Conservation (phyloP, 2,888 invertebrate genomes). For the Prosopocoilus inquinatus region DNA sequence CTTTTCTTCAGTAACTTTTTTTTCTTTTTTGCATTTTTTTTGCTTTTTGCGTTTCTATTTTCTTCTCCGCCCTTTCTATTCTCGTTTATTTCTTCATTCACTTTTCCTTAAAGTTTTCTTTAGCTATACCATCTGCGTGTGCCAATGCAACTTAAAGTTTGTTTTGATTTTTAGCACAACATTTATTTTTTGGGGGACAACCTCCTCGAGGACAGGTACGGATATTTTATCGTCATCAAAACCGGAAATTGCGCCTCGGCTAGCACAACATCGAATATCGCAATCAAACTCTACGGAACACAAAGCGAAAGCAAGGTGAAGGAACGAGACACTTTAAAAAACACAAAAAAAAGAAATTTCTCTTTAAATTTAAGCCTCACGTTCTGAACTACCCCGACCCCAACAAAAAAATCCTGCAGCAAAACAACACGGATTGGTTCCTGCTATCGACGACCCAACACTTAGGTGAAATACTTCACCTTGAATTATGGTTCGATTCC, state of each 20-base stretch:
- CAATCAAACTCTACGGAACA: conserved; percentile 8
- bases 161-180: neutral
- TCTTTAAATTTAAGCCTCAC: conserved; percentile 23
- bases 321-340: neutral
- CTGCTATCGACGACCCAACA: conserved; percentile 22
- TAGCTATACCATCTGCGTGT: no score
- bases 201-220: conserved; percentile 21
- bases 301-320: conserved; percentile 9
- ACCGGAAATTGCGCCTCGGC: conserved; percentile 5
- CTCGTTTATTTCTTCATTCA: no score
- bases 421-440: conserved; percentile 26
- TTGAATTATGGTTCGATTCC: conserved; percentile 31
- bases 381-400: conserved; percentile 34
- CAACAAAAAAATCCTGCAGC: conserved; percentile 26
- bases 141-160: neutral
- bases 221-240: conserved; percentile 19
- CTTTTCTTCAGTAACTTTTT: no score
- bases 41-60: no score
- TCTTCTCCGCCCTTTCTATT: no score
- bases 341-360: neutral
- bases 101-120: no score
- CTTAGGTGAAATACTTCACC: conserved; percentile 24
- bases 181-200: conserved; percentile 26
- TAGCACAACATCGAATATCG: conserved; percentile 18
- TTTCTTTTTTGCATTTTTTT: no score